phyloP scores from a whole-genome alignment of 2,797 vertebrate species.

The Catharus ustulatus region DNA sequence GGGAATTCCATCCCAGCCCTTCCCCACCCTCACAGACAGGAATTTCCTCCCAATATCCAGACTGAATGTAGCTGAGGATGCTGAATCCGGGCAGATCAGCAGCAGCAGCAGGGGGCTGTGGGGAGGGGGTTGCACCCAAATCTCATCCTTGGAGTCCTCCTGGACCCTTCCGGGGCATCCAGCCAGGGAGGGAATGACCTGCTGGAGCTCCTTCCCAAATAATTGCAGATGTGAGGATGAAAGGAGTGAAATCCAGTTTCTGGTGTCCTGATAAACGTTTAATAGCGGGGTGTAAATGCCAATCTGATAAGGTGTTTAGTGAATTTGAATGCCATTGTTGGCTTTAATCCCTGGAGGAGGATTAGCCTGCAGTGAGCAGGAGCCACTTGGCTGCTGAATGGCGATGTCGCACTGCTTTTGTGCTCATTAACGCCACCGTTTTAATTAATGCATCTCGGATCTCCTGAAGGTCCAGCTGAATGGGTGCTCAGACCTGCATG shows the following conservation, averaged over 20 bases:
- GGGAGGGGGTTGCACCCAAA: background rate
- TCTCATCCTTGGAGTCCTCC: accelerated
- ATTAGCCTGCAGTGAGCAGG: background rate
- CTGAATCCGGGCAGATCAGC: accelerated
- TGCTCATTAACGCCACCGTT: background rate
- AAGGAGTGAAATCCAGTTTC: background rate
- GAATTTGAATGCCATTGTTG: background rate
- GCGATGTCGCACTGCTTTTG: background rate
- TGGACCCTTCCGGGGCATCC: background rate
- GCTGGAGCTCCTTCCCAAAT: background rate
- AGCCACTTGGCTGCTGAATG: background rate
- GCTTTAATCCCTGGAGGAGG: background rate
- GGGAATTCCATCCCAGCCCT: no score
- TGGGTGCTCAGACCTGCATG: accelerated
- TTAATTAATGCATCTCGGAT: background rate
- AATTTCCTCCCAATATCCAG: background rate
- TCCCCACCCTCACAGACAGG: accelerated
- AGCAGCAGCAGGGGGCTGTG: background rate
- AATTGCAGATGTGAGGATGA: background rate
- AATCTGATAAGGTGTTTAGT: background rate
- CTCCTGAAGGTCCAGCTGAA: background rate
- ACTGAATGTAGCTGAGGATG: background rate
- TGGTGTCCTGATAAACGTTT: background rate
- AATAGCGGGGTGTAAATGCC: background rate
- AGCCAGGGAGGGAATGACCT: background rate